phyloP scores from a whole-genome alignment of 2,797 vertebrate genomes.

The Ciconia nigra region DNA sequence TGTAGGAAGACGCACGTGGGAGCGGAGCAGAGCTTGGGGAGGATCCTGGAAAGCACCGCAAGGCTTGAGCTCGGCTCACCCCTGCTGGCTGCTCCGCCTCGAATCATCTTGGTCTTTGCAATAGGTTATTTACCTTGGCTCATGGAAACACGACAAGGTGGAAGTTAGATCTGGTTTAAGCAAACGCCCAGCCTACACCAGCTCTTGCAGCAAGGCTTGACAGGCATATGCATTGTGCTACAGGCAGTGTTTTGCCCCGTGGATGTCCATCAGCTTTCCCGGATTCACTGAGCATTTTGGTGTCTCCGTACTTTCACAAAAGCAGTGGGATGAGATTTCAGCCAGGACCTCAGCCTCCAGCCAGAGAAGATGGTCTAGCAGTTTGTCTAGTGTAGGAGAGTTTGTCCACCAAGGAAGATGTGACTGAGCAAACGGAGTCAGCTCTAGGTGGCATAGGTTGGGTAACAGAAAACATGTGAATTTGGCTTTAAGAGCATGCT shows the following conservation, averaged over 20 bases:
- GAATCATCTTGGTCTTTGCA: not conserved
- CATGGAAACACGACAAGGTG: rapidly evolving
- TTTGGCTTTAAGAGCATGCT: not conserved
- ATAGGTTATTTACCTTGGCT: not conserved
- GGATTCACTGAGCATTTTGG: not conserved
- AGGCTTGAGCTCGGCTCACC: not conserved
- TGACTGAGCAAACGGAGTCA: rapidly evolving
- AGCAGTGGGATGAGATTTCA: not conserved
- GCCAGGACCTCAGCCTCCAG: not conserved
- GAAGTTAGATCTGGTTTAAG: not conserved
- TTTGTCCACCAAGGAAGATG: not conserved
- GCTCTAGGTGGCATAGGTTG: not conserved
- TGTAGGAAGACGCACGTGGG: rapidly evolving
- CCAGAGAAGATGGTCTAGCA: not conserved
- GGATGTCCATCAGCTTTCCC: not conserved
- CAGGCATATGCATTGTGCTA: rapidly evolving
- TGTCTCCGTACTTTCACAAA: not conserved
- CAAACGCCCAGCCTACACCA: not conserved
- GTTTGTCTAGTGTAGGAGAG: not conserved
- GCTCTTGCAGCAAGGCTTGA: not conserved
- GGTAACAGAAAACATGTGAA: not conserved
- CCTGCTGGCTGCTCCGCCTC: not conserved
- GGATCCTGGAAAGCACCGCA: not conserved
- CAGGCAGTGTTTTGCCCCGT: rapidly evolving
- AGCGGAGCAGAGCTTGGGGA: not conserved